Base-by-base conservation (phyloP, 2,888 invertebrate species). In the Zygogramma bicolorata region DNA sequence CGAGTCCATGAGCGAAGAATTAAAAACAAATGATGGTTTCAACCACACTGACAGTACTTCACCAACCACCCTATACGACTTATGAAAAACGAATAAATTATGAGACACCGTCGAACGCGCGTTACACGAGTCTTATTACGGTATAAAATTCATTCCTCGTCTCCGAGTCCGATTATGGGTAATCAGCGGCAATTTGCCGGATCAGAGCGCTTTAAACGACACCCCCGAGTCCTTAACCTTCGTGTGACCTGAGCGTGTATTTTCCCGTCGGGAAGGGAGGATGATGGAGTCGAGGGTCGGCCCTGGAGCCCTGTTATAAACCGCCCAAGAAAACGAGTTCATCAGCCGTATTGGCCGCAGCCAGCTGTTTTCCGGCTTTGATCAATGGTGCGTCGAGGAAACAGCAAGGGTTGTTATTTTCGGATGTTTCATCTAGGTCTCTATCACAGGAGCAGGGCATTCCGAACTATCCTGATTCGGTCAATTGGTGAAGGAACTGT, bases 161-260 rank as follows among this genome's bases (percentile, higher is more conserved):
- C 46, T 46, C 46, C 46, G 10, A 42, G 67, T 27, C 69, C 73
- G 74, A 77, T 75, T 70, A n/a, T 83, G 84, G 73, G 86, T 87
- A 70, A 87, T 84, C 29, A 87, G 77, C 42, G 88, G 88, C 0
- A 88, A 88, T 75, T 74, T 77, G 75, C 75, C 61, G 68, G 69
- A 77, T 75, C 74, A 66, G 67, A 65, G 69, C 77, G 69, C 60
- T 53, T 62, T 15, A 53, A 70, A 70, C 61, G 70, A 59, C 65
- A 70, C 70, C 66, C 70, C 60, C 49, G 70, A 70, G 70, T 70
- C 66, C 61, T 29, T 70, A 70, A 66, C 70, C 70, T 66, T 49
- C 66, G 59, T 8, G 58, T 49, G 57, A 42, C 60, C 38, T n/a
- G 42, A 53, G 53, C 25, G 53, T 53, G 53, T 53, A n/a, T 27